Evolutionary conservation across 2,113 vertebrate species (phyloP).

Genomic region (Larimichthys crocea): DNA sequence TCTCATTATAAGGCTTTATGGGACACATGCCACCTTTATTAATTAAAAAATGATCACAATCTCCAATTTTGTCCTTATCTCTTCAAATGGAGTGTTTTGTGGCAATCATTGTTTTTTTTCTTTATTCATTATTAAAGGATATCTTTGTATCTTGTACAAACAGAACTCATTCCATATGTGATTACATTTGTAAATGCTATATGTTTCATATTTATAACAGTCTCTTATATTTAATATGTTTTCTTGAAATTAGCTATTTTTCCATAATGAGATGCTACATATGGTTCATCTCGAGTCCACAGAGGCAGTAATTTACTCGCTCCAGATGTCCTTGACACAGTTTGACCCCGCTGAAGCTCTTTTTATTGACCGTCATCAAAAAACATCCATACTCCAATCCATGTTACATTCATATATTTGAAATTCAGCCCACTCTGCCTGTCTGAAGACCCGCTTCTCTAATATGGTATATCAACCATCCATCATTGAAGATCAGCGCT

Average conservation of each 20-base stretch:
- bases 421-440: neutral
- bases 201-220: neutral
- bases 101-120: neutral
- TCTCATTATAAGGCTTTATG: neutral
- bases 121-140: neutral
- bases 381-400: neutral
- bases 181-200: neutral
- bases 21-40: conserved; percentile 2
- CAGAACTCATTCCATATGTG: neutral
- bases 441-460: neutral
- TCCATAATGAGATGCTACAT: neutral
- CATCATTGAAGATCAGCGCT: neutral
- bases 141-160: neutral
- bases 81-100: neutral
- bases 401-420: neutral
- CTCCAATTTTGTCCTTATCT: conserved; percentile 7
- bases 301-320: too few relatives aligned
- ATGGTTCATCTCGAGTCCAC: neutral
- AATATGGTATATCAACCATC: neutral
- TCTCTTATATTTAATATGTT: neutral
- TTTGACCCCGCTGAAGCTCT: neutral
- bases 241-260: neutral
- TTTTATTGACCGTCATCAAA: neutral
- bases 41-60: conserved; percentile 12
- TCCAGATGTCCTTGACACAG: neutral